A percentile compares a stretch with the other conserved stretches of the same genome.
phyloP scores from a whole-genome alignment of 2,113 vertebrate species.

The Lichenostomus cassidix region DNA sequence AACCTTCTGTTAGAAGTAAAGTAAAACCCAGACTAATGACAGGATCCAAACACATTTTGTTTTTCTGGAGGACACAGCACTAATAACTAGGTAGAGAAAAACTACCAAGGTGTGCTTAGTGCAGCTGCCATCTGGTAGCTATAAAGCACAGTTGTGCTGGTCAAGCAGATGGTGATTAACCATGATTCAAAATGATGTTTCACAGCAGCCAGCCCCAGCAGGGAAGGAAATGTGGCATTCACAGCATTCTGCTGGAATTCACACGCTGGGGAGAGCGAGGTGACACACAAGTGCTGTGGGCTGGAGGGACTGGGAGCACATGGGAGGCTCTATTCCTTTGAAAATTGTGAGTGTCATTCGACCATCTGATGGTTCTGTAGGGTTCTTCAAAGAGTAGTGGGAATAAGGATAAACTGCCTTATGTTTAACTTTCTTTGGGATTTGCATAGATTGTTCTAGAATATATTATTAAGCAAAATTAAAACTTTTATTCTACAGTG shows the following conservation, averaged over 20 bases:
- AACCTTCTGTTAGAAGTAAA: not conserved
- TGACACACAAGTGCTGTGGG: not conserved
- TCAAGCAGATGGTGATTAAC: slow-evolving; percentile 30
- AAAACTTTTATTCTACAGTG: not conserved
- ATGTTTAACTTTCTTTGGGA: not conserved
- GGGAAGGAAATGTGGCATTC: not conserved
- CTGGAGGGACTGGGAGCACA: not conserved
- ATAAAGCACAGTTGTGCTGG: not conserved
- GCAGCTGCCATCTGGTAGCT: slow-evolving; percentile 12
- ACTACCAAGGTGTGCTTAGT: not conserved
- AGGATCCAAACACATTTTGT: not conserved
- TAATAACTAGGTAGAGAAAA: not conserved
- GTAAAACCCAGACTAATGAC: not conserved
- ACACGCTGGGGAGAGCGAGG: not conserved
- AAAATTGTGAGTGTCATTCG: not conserved
- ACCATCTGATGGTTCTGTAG: not conserved
- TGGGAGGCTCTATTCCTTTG: not conserved
- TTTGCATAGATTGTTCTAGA: not conserved
- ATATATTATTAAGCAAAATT: not conserved
- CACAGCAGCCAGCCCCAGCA: not conserved
- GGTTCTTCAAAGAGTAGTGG: not conserved
- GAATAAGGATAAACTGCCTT: not conserved
- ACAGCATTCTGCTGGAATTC: not conserved
- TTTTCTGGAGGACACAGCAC: not conserved
- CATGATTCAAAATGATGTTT: not conserved